Conservation (phyloP, 1,140 invertebrate genomes). For the Drosophila aff. region DNA sequence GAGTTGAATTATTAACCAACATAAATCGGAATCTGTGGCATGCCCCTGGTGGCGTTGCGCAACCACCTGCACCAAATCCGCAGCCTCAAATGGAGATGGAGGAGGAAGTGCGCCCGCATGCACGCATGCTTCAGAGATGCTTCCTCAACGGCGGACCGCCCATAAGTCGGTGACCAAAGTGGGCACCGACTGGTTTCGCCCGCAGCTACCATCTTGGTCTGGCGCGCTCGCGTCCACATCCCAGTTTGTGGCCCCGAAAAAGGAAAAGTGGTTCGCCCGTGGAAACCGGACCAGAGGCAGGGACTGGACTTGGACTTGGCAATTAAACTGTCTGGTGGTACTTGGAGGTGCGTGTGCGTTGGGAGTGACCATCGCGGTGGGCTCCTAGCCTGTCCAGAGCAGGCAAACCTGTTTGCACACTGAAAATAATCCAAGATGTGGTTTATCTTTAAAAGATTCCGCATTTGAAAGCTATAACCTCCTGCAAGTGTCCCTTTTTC, state of each 20-base stretch:
- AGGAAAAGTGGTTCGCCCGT: slow-evolving; percentile 35
- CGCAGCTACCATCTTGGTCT: slow-evolving; percentile 4
- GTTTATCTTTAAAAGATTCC: not conserved
- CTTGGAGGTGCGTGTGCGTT: slow-evolving; percentile 25
- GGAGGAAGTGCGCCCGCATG: slow-evolving; percentile 18
- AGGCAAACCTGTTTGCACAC: slow-evolving; percentile 12
- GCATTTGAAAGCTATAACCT: not conserved
- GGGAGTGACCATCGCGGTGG: slow-evolving; percentile 1
- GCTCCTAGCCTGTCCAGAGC: slow-evolving; percentile 4
- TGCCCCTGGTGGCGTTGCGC: slow-evolving; percentile 8
- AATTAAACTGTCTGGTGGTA: slow-evolving; percentile 22
- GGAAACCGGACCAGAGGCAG: slow-evolving; percentile 26
- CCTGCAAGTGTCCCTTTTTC: not conserved
- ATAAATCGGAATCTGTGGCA: slow-evolving; percentile 27
- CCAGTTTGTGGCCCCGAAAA: slow-evolving; percentile 24
- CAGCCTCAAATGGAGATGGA: not conserved
- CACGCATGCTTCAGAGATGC: slow-evolving; percentile 6
- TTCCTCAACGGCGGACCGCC: slow-evolving; percentile 9
- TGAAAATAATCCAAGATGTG: not conserved
- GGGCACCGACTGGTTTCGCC: slow-evolving; percentile 26
- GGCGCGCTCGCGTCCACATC: slow-evolving; percentile 2
- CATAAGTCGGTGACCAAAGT: slow-evolving; percentile 40
- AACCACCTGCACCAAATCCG: slow-evolving; percentile 17
- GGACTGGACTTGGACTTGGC: slow-evolving; percentile 18
- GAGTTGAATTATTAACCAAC: slow-evolving; percentile 25